Evolutionary conservation across 2,113 vertebrate species (phyloP).

Genomic region (Reinhardtius hippoglossoides): DNA sequence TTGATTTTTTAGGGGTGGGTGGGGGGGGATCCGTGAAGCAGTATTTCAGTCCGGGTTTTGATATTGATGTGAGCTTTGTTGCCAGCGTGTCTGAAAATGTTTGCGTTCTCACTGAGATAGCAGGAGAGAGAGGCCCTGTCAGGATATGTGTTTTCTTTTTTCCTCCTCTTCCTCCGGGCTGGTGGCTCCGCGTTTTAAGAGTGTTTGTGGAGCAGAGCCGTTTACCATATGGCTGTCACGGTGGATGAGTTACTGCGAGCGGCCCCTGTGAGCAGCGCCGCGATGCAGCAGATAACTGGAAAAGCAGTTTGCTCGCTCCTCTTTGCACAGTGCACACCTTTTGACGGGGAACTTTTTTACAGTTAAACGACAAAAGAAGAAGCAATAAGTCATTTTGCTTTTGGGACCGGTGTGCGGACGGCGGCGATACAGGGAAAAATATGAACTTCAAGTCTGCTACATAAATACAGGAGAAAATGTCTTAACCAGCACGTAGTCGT

Average conservation of each 20-base stretch:
- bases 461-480: conserved; percentile 63
- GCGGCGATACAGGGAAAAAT: conserved; percentile 5
- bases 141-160: conserved; percentile 26
- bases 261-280: conserved; percentile 35
- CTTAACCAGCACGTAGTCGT: conserved; percentile 45
- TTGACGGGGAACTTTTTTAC: conserved; percentile 41
- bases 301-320: conserved; percentile 65
- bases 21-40: conserved; percentile 9
- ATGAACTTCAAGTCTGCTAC: conserved; percentile 55
- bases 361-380: conserved; percentile 15
- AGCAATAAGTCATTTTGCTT: conserved; percentile 52
- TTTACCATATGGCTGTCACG: conserved; percentile 78
- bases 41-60: conserved; percentile 38
- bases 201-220: conserved; percentile 71
- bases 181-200: conserved; percentile 46
- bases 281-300: conserved; percentile 66
- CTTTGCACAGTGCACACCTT: conserved; percentile 41
- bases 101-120: conserved; percentile 68
- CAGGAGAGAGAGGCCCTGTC: conserved; percentile 54
- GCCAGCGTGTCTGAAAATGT: conserved; percentile 53
- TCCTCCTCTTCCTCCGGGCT: conserved; percentile 4
- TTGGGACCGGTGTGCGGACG: conserved; percentile 36
- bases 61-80: conserved; percentile 37
- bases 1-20: conserved; percentile 2
- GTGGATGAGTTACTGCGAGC: conserved; percentile 65